Evolutionary conservation across 2,888 invertebrate species (phyloP), one percentile per base, ranked within the genome.

Genomic region (Hirudinaria manillensis): DNA sequence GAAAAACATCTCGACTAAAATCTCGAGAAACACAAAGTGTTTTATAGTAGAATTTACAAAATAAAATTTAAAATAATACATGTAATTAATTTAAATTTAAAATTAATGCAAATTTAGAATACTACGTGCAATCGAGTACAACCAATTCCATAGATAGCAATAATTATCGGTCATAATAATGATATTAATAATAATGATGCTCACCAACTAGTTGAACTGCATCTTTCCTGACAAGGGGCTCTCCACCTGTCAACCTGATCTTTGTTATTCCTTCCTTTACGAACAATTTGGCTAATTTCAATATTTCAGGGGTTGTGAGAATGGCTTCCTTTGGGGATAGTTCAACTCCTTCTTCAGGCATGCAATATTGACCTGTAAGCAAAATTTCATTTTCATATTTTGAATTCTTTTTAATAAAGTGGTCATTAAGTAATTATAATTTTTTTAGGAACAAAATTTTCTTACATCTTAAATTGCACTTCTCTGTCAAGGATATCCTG

Each of bases 381-480:
- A 65, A 19, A 73, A 65, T 36, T 3, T 19, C 7, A 55, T 29
- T 29, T 55, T 29, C 27, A 72, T 29, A 34, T 10, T 3, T 27
- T 56, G 3, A 45, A 10, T 45, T 45, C 45, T 10, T 29, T 32
- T 68, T 45, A 45, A 45, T 45, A 45, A 1, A 10, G 16, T 16
- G 16, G 16, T 45, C 10, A 45, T 45, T 55, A 55, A 21, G 21
- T 55, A n/a, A n/a, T n/a, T n/a, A n/a, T n/a, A n/a, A n/a, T n/a
- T n/a, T n/a, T n/a, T n/a, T n/a, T n/a, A n/a, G n/a, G n/a, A n/a
- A n/a, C n/a, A n/a, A n/a, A n/a, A n/a, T n/a, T 34, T 34, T 75
- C 92, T 90, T 89, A 96, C 98, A 99, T 88, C 98, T 88, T 80
- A 99, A 88, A 87, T 98, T 99, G 86, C 99, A 99, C 78, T 91